Base-by-base conservation (phyloP, 2,113 vertebrate genomes). In the Marcusenius ussheri region DNA sequence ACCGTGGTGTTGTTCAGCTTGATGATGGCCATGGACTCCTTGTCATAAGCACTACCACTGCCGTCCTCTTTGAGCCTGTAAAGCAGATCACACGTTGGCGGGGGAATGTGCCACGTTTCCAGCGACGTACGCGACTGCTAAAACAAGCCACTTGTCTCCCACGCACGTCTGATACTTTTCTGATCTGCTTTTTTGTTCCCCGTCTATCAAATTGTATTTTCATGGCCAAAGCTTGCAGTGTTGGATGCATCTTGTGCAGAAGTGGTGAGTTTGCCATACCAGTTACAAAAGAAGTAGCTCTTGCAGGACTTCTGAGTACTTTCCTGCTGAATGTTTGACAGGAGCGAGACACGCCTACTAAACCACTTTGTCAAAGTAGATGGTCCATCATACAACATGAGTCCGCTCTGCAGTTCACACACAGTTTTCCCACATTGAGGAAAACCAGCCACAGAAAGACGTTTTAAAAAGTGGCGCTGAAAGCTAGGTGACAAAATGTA, bases 1-100 rank as follows among this genome's bases (percentile, higher is more conserved):
- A 99, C 98, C 1, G 98, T 99, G 94, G 98, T 99, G 93, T 99
- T 99, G 96, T 99, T 99, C 93, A 99, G 97, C 95, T 99, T 99
- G 95, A 99, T 99, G 95, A 99, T 99, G 91, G 98, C 98, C 98
- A 99, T 98, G 90, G 98, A 99, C 92, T 99, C 98, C 93, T 99
- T 99, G 95, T 99, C 98, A 90, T 99, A 99, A 84, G 98, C 98
- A 90, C 98, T 99, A 93, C 98, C 98, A 91, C 97, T 98, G 91
- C 98, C 98, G 92, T 99, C 98, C 95, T 99, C 98, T 92, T 97
- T 98, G 94, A 99, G 96, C 92, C 98, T 99, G 91, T 13, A 31
- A 15, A 83, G 0, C 83, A 77, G 53, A 58, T 9, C 70, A 88
- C 21, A 4, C 35, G 15, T 1, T 27, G 27, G 42, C 19, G 50